These are phyloP conservation scores for Linepithema humile DNA, from an alignment of 1,140 invertebrate species.

Conservation along the genomic window DNA sequence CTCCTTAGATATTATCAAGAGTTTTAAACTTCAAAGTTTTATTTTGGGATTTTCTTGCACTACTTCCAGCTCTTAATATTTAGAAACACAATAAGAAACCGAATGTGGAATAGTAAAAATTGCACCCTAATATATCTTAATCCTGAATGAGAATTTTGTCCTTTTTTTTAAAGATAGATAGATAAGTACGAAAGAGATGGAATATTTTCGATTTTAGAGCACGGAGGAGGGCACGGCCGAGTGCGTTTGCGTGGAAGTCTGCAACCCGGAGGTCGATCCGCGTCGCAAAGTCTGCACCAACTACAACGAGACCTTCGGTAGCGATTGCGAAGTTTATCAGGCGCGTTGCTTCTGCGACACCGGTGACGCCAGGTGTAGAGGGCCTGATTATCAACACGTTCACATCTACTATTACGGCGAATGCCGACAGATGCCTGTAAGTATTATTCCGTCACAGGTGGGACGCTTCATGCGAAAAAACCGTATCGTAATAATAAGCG, in stretches of 20 bases:
- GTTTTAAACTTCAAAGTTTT: background rate
- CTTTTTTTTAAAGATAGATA: background rate
- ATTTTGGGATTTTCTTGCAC: background rate
- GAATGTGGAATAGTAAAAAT: background rate
- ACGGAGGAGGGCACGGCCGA: slow-evolving; percentile 89
- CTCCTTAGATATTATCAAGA: background rate
- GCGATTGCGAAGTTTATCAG: slow-evolving; percentile 96
- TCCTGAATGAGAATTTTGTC: background rate
- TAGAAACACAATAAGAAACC: background rate
- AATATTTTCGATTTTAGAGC: slow-evolving; percentile 65
- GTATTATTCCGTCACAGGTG: slow-evolving; percentile 58
- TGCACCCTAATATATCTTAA: background rate
- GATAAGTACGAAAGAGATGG: background rate
- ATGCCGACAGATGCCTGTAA: slow-evolving; percentile 91
- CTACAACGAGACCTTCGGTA: slow-evolving; percentile 96
- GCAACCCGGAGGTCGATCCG: slow-evolving; percentile 91
- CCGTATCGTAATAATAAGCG: background rate
- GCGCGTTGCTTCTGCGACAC: slow-evolving; percentile 95
- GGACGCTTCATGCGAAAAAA: background rate
- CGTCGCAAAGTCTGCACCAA: slow-evolving; percentile 96
- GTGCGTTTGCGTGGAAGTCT: slow-evolving; percentile 94
- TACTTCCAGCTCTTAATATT: background rate
- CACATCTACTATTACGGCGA: slow-evolving; percentile 97
- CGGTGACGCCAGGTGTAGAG: slow-evolving; percentile 89
- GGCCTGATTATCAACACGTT: slow-evolving; percentile 91